Base-by-base conservation (phyloP, 1,140 invertebrate genomes). In the Euwallacea fornicatus region DNA sequence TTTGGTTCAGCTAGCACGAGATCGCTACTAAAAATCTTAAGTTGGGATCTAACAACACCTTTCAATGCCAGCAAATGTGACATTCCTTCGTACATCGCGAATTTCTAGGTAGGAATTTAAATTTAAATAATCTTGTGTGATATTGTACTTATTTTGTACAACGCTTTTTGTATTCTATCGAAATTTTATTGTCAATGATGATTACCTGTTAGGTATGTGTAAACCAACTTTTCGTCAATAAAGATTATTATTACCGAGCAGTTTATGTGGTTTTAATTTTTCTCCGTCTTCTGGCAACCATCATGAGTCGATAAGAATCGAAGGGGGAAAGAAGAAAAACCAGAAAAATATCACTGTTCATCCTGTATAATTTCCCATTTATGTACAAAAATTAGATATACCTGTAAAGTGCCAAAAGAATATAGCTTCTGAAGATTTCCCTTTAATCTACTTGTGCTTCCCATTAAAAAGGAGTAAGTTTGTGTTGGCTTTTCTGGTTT, bases 111-210 rank as follows among this genome's bases (percentile, higher is more conserved):
- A 61, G 46, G 66, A 69, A 69, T 33, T 69, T 33, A 33, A 33
- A 33, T 33, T 33, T 69, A 66, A 67, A 71, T 41, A 55, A 71
- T 71, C 69, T 65, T 64, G 50, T 71, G 69, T 71, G 69, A 71
- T 71, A 71, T 65, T 59, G 71, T 67, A 71, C 69, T 71, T 71
- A 71, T 62, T 70, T 70, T 66, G 69, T 71, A 71, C 63, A 59
- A 60, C 61, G 69, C 69, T 71, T 72, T 72, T 72, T 72, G 71
- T 72, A 72, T 65, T 67, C 68, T 67, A 72, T 66, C 61, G 42
- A 66, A 66, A 72, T 43, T 59, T 72, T 72, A 72, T 66, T 72
- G 60, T 62, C 44, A 53, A 53, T 64, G 44, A 66, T 66, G 43
- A 64, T 50, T 43, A 62, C 16, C 15, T 56, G 43, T 15, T 59